phyloP scores from a whole-genome alignment of 2,797 vertebrate genomes.

The Amniataba percoides region DNA sequence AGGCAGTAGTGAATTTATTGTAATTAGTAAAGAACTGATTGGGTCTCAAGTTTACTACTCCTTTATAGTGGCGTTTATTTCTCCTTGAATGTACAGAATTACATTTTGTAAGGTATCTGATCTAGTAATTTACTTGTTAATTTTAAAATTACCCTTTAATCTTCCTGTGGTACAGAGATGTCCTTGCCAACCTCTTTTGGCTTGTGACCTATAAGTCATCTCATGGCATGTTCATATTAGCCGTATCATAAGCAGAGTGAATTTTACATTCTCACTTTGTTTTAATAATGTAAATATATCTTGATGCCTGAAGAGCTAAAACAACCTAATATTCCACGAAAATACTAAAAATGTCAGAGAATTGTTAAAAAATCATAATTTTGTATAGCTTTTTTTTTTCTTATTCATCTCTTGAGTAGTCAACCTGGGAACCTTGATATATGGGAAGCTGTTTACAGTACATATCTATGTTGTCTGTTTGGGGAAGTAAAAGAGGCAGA shows the following conservation, averaged over 20 bases:
- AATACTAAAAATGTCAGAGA: background rate
- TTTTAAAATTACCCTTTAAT: background rate
- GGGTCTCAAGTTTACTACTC: background rate
- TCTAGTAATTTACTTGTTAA: background rate
- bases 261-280: background rate
- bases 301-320: background rate
- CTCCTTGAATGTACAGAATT: background rate
- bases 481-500: background rate
- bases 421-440: background rate
- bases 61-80: background rate
- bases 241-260: background rate
- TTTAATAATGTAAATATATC: background rate
- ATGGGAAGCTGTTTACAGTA: background rate
- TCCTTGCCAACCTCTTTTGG: background rate
- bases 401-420: background rate
- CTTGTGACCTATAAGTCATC: background rate
- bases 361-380: background rate
- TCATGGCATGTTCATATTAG: background rate
- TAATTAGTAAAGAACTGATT: slow-evolving; percentile 1
- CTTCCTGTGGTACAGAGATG: background rate
- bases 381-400: background rate
- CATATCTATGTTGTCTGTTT: background rate
- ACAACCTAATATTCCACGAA: background rate
- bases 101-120: background rate
- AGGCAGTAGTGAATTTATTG: background rate